Evolutionary conservation across 1,140 invertebrate species (phyloP), one percentile per base, ranked within the genome.

Genomic region (Ceratina australensis): DNA sequence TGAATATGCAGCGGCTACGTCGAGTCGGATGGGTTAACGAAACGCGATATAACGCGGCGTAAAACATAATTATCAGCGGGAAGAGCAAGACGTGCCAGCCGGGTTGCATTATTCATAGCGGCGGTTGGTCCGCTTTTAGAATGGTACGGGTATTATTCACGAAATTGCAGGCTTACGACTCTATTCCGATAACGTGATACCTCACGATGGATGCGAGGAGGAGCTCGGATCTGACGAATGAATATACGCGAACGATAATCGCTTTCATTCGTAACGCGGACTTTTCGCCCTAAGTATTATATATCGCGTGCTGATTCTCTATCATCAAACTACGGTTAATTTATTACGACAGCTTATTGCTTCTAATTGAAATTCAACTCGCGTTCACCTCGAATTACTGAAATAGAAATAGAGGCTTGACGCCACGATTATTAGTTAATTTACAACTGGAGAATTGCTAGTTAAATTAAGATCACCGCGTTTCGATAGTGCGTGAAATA

Each of bases 1-100:
- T 90, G 89, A 89, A 90, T 89, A 90, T 89, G 89, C 87, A 88
- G 86, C 67, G 82, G 82, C 87, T 85, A 88, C 83, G 79, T 78
- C 72, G 72, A 80, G 18, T 81, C 81, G 82, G 79, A 87, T 79
- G 78, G 87, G 86, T 89, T 90, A 91, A 91, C 87, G 89, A 90
- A 90, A 90, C 90, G 89, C 88, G 87, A 87, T 86, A 89, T 89
- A 88, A 90, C 87, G 33, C 33, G 89, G 86, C 90, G 90, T 91
- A 90, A 90, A 90, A 90, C 88, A 90, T 91, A 91, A 90, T 90
- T 90, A 90, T 90, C 89, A 89, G 82, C 81, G 81, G 85, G 83
- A 86, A 80, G 86, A 88, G 87, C 83, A 90, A 91, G 89, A 89
- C 86, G 85, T 86, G 87, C 85, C n/a, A n/a, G n/a, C n/a, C 87